Evolutionary conservation across 2,888 invertebrate genomes (phyloP), one percentile per base, ranked within the genome.

Genomic region (Nysson spinosus): DNA sequence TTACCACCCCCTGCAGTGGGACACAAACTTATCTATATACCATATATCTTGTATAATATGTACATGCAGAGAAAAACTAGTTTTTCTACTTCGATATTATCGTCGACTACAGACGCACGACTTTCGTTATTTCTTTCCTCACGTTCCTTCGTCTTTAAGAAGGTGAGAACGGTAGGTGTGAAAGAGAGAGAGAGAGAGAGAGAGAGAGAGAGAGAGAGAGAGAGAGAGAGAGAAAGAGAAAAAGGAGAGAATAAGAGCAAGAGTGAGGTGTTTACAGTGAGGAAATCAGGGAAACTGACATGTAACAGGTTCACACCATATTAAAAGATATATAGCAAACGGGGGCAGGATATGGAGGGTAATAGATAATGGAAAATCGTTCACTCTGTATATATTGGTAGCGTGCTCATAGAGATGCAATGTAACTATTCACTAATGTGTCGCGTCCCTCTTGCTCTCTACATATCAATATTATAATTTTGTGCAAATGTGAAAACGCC

Each of bases 1-100:
- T 87, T 87, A 87, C 86, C 85, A 87, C 86, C 86, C 87, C 86
- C 87, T 87, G 87, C 85, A 86, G 87, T 84, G 85, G 87, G 85
- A 87, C 87, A 87, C 87, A 87, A 87, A 87, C 87, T 87, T 85
- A 85, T 87, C 87, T 86, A 86, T 87, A 86, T 84, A 85, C 85
- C 85, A 83, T 80, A 84, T 79, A 83, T 83, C 82, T 83, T 75
- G 72, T 78, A n/a, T n/a, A 75, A 64, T 68, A 72, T 80, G 50
- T 78, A 78, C 82, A 80, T 81, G 82, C 81, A 81, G 75, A 77
- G 71, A 69, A 61, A n/a, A 71, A 77, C 79, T 81, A 78, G 72
- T 74, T 69, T 69, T 78, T n/a, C n/a, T n/a, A n/a, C 77, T 79
- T 80, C 72, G 51, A 69, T 76, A 68, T 72, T 68, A 67, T 71